Evolutionary conservation across 2,113 vertebrate genomes (phyloP), one percentile per base, ranked within the genome.

Genomic region (Calonectris borealis): DNA sequence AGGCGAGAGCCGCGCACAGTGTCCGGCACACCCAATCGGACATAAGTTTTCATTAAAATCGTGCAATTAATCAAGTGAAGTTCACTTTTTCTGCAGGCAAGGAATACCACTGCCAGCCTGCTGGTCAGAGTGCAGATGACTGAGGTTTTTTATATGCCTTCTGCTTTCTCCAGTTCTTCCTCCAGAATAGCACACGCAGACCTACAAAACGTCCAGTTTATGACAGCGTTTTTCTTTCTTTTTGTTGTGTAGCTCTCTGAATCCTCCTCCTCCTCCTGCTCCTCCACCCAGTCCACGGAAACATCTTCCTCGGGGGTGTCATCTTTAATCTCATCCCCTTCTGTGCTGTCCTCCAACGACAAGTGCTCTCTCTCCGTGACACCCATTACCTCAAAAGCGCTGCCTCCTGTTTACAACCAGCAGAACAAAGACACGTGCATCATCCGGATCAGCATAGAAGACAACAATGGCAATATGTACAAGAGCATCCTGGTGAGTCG

Each of bases 401-500:
- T 82, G 48, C 92, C 97, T 57, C 98, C 98, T 0, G 92, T 97
- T 44, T 99, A 99, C 95, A 99, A 99, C 97, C 98, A 98, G 7
- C 99, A 99, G 98, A 98, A 98, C 0, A 97, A 98, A n/a, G 99
- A 99, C 18, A 97, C 93, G 0, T 99, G 99, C 96, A 99, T 99
- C 89, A 98, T 99, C 93, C 97, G 99, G 4, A 98, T 99, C 97
- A 99, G 99, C 26, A 64, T 98, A 34, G 98, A 99, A 27, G 97
- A 99, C 3, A 97, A 97, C 96, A 99, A 99, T 0, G 99, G 98
- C 48, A 99, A 99, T 40, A 98, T 99, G 94, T 99, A 99, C 98
- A 99, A 99, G 97, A 99, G 99, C 98, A 99, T 99, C 65, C 76
- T 99, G 99, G 99, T 99, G 91, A 97, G 97, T 78, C 7, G 26